Evolutionary conservation across 2,113 vertebrate species (phyloP).

Genomic region (Mustelus asterias): DNA sequence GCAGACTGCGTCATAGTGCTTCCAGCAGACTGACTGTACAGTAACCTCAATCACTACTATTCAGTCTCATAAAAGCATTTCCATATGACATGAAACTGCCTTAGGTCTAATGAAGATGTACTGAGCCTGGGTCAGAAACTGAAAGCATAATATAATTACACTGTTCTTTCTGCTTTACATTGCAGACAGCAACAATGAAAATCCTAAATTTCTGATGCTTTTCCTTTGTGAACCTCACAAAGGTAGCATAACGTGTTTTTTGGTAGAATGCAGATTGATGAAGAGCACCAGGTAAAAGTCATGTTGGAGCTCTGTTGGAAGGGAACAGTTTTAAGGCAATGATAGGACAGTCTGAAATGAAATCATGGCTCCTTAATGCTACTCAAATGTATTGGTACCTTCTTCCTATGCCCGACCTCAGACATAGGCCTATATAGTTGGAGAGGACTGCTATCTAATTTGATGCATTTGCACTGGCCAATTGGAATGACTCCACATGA

Average conservation of each 20-base stretch:
- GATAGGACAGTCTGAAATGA: neutral
- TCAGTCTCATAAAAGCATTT: slow-evolving; percentile 14
- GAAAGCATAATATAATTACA: neutral
- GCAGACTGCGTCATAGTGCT: neutral
- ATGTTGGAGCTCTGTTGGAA: neutral
- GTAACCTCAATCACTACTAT: neutral
- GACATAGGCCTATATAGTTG: neutral
- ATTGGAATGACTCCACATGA: neutral
- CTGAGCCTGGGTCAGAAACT: slow-evolving; percentile 10
- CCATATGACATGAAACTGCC: neutral
- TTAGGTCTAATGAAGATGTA: slow-evolving; percentile 24
- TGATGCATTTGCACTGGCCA: neutral
- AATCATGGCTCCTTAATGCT: neutral
- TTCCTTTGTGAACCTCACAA: neutral
- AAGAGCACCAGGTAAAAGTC: neutral
- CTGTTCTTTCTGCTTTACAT: neutral
- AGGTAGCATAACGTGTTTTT: neutral
- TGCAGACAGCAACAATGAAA: neutral
- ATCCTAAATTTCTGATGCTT: neutral
- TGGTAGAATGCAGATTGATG: neutral
- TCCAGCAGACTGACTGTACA: neutral
- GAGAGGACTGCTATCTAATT: neutral
- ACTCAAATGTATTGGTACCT: neutral
- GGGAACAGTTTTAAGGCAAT: neutral
- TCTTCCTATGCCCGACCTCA: neutral